phyloP scores from a whole-genome alignment of 2,888 invertebrate genomes.

The Dermolepida albohirtum region DNA sequence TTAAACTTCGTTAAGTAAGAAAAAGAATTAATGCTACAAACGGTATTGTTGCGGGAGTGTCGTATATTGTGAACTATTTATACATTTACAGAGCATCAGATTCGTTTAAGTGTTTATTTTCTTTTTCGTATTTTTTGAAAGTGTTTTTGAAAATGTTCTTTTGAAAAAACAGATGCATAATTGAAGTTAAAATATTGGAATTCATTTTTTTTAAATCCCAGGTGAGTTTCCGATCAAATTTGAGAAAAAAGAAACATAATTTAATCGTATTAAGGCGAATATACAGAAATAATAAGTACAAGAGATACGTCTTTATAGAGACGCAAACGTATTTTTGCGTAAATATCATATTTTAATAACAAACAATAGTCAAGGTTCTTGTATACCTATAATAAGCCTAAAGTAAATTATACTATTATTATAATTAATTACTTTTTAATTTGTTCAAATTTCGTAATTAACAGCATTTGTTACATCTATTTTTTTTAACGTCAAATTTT shows the following conservation, averaged over 20 bases:
- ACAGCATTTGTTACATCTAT: not conserved
- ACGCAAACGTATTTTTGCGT: no score
- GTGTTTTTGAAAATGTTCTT: no score
- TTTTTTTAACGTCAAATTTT: no score
- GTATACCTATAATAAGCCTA: slow-evolving; percentile 7
- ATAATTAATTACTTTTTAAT: slow-evolving; percentile 25
- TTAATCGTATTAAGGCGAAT: no score
- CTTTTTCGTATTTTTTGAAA: slow-evolving; percentile 2
- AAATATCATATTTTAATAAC: no score
- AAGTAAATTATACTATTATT: not conserved
- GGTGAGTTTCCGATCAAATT: no score
- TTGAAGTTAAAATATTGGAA: no score
- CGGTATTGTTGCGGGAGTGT: slow-evolving; percentile 1
- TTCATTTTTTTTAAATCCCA: no score
- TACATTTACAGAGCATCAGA: not conserved
- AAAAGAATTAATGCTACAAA: slow-evolving; percentile 9
- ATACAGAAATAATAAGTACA: no score
- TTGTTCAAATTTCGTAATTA: not conserved
- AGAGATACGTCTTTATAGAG: no score
- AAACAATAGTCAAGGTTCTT: slow-evolving; percentile 3
- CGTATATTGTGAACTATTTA: not conserved
- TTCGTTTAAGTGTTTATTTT: not conserved
- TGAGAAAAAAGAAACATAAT: no score
- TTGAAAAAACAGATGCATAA: no score
- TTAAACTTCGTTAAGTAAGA: slow-evolving; percentile 42